Evolutionary conservation across 1,140 invertebrate species (phyloP).

Genomic region (Helicorthomorpha holstii): DNA sequence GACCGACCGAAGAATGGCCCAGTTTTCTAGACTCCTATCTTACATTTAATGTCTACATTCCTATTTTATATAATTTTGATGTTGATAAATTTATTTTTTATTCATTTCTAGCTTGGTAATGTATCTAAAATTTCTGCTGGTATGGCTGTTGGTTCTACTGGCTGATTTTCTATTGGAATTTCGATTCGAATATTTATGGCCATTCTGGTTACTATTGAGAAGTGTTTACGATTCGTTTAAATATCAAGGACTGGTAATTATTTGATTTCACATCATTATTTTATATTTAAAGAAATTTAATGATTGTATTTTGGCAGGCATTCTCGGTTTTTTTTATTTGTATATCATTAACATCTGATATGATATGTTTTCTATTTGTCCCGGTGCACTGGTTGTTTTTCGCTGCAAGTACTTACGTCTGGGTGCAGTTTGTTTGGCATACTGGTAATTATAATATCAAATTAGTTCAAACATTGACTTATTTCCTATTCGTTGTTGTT

Average conservation of each 20-base stretch:
- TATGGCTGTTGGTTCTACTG: slow-evolving; percentile 88
- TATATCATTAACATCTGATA: slow-evolving; percentile 92
- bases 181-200: slow-evolving; percentile 98
- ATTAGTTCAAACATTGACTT: too few relatives aligned
- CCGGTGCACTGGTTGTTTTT: slow-evolving; percentile 97
- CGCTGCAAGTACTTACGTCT: slow-evolving; percentile 94
- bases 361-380: slow-evolving; percentile 98
- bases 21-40: slow-evolving; percentile 7
- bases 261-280: slow-evolving; percentile 3
- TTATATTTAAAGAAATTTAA: slow-evolving; percentile 2
- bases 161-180: slow-evolving; percentile 96
- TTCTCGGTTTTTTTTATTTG: slow-evolving; percentile 97
- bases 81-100: slow-evolving; percentile 12
- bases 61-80: slow-evolving; percentile 2
- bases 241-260: slow-evolving; percentile 92
- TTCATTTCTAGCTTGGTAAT: slow-evolving; percentile 67
- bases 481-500: too few relatives aligned
- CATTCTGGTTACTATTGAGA: slow-evolving; percentile 89
- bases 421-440: slow-evolving; percentile 98
- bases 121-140: slow-evolving; percentile 87
- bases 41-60: slow-evolving; percentile 2
- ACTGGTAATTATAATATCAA: too few relatives aligned
- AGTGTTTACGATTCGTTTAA: slow-evolving; percentile 96
- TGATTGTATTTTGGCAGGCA: slow-evolving; percentile 46
- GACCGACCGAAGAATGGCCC: slow-evolving; percentile 31